A percentile compares a stretch with the other conserved stretches of the same genome.
These are phyloP conservation scores for Seira ritae DNA, from an alignment of 2,888 invertebrate genomes.

Conservation along the genomic window DNA sequence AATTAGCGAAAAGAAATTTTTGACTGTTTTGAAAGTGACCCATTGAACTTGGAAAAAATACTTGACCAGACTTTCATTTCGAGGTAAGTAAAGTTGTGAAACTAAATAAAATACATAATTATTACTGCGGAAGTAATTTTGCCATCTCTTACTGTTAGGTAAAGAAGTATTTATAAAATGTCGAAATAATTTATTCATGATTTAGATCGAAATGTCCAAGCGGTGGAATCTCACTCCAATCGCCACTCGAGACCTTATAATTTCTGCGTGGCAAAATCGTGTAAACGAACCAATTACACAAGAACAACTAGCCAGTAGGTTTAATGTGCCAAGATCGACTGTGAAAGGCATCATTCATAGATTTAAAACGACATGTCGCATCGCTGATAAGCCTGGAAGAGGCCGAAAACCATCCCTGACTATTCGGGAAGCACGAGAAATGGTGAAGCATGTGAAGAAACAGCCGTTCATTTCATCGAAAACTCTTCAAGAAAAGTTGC, in stretches of 20 bases:
- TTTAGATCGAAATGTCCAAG: not conserved
- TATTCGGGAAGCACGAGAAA: not conserved
- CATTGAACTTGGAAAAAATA: too few relatives aligned
- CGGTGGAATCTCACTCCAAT: not conserved
- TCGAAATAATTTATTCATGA: too few relatives aligned
- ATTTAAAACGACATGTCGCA: not conserved
- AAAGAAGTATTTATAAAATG: too few relatives aligned
- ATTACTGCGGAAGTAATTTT: too few relatives aligned
- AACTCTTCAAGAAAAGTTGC: not conserved
- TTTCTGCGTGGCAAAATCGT: not conserved
- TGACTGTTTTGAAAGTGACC: too few relatives aligned
- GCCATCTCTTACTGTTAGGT: too few relatives aligned
- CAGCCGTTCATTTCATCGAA: conserved; percentile 13
- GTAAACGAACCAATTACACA: not conserved
- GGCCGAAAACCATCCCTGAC: not conserved
- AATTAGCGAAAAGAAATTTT: too few relatives aligned
- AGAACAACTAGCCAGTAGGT: not conserved
- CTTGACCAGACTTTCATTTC: too few relatives aligned
- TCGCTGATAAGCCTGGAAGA: not conserved
- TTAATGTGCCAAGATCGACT: not conserved
- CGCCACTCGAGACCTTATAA: not conserved
- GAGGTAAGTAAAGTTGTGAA: too few relatives aligned
- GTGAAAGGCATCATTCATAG: not conserved
- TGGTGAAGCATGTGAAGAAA: not conserved
- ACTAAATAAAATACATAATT: too few relatives aligned